Evolutionary conservation across 2,888 invertebrate species (phyloP).

Genomic region (Sepioteuthis lessoniana): DNA sequence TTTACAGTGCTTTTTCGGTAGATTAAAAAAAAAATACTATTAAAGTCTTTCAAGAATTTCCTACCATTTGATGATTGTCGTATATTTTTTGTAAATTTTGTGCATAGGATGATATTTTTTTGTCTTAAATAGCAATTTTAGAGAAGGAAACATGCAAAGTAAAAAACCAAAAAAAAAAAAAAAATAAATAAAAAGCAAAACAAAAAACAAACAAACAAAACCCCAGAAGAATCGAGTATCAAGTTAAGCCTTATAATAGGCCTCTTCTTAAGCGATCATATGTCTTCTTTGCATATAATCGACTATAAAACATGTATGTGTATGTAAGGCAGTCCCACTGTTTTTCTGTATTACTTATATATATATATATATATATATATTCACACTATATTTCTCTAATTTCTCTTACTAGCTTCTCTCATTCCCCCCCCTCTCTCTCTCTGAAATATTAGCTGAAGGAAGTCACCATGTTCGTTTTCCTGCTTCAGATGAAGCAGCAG

Average conservation of each 20-base stretch:
- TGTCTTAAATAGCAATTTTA: neutral
- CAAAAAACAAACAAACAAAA: neutral
- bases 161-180: neutral
- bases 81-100: no score
- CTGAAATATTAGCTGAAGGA: neutral
- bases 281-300: neutral
- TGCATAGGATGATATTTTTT: no score
- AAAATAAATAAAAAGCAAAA: neutral
- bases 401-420: neutral
- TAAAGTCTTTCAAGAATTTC: no score
- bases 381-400: neutral
- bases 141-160: neutral
- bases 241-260: neutral
- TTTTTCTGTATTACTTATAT: neutral
- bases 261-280: neutral
- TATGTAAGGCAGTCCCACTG: neutral
- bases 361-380: neutral
- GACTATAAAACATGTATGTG: neutral
- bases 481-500: neutral
- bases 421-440: neutral
- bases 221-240: neutral
- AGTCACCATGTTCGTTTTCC: constrained; percentile 9
- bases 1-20: no score
- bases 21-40: no score
- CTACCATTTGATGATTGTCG: no score